Conservation (phyloP, 2,113 vertebrate genomes). For the Chionodraco myersi region DNA sequence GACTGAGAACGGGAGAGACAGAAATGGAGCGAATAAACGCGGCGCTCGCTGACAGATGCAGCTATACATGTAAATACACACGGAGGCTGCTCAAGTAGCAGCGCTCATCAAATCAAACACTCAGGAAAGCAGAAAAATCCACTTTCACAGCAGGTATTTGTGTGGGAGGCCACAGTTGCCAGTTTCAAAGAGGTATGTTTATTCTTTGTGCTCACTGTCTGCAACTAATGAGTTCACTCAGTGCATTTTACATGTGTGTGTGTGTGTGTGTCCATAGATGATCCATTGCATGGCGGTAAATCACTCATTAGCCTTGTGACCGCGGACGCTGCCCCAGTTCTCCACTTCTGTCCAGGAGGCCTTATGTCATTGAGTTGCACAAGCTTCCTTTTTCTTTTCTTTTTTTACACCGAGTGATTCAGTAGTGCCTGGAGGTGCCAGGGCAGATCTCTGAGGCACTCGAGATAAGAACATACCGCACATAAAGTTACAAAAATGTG, state of each 20-base stretch:
- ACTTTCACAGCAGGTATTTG: conserved; percentile 7
- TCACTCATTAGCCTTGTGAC: conserved; percentile 75
- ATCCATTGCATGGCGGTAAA: conserved; percentile 45
- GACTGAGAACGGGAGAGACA: conserved; percentile 36
- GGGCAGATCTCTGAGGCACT: conserved; percentile 28
- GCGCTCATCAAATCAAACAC: conserved; percentile 4
- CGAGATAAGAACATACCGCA: conserved; percentile 51
- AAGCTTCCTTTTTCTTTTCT: conserved; percentile 1
- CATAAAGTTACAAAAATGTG: neutral
- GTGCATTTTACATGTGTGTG: neutral
- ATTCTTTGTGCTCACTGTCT: conserved; percentile 32
- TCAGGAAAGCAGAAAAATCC: conserved; percentile 3
- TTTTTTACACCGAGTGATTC: conserved; percentile 48
- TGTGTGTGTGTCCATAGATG: conserved; percentile 23
- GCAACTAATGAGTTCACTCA: conserved; percentile 55
- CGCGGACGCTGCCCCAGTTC: conserved; percentile 59
- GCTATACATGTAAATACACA: neutral
- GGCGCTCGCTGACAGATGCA: conserved; percentile 21
- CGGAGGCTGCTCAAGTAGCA: neutral
- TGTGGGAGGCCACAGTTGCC: neutral
- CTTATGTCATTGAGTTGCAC: conserved; percentile 59
- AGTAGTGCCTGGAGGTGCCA: conserved; percentile 60
- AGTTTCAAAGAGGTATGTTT: conserved; percentile 35
- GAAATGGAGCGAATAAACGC: conserved; percentile 39
- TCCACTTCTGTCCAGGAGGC: conserved; percentile 54